phyloP scores from a whole-genome alignment of 2,888 invertebrate genomes.

The Tipula unca region DNA sequence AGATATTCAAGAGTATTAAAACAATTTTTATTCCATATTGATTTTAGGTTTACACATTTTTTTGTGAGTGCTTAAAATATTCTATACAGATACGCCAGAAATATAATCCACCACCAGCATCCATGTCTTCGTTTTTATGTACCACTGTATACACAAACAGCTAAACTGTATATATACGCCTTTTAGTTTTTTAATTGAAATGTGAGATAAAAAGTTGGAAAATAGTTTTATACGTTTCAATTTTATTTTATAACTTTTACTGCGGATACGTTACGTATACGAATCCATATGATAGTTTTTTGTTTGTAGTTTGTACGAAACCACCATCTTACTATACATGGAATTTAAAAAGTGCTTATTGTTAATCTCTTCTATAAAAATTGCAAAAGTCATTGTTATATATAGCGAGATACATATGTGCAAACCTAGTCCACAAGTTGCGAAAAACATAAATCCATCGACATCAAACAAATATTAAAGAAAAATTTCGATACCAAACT shows the following conservation, averaged over 20 bases:
- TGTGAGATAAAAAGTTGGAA: background rate
- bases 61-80: background rate
- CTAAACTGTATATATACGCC: background rate
- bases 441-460: no score
- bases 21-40: background rate
- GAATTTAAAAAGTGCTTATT: no score
- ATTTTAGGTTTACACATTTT: background rate
- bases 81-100: background rate
- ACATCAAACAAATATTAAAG: no score
- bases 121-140: background rate
- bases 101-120: background rate
- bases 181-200: slow-evolving; percentile 8
- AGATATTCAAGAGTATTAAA: background rate
- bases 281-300: background rate
- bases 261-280: background rate
- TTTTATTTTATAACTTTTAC: background rate
- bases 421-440: no score
- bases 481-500: no score
- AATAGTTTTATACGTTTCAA: background rate
- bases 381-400: no score
- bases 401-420: no score
- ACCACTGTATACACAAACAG: background rate
- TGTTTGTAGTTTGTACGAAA: no score
- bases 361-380: no score
- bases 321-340: no score